These are phyloP conservation scores for Morpho helenor DNA, from an alignment of 2,888 invertebrate genomes.

Conservation along the genomic window DNA sequence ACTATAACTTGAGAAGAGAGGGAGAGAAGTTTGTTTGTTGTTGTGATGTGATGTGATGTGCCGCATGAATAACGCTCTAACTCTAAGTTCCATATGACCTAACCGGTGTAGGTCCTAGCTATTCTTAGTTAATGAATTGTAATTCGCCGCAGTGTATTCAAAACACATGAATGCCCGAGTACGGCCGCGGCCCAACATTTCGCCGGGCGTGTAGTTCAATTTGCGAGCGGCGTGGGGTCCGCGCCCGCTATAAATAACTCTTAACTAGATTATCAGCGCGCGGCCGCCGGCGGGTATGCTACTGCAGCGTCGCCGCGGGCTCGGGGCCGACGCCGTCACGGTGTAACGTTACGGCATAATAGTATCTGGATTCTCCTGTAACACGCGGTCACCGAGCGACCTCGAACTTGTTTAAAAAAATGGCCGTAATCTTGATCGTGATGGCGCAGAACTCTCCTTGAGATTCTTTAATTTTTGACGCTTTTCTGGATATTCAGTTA, in stretches of 20 bases:
- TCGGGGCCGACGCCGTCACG: background rate
- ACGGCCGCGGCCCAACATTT: constrained; percentile 3
- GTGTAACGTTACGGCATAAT: background rate
- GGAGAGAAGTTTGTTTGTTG: constrained; percentile 2
- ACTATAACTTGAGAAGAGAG: too few species aligned
- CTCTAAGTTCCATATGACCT: background rate
- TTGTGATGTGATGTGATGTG: background rate
- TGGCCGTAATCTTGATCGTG: too few species aligned
- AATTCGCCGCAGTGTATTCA: background rate
- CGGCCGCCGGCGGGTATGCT: constrained; percentile 29
- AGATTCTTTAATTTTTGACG: too few species aligned
- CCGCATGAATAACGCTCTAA: too few species aligned
- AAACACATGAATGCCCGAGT: background rate
- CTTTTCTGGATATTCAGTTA: too few species aligned
- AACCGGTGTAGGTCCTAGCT: background rate
- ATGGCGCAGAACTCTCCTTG: too few species aligned
- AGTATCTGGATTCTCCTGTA: too few species aligned
- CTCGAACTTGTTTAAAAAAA: too few species aligned
- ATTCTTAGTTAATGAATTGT: too few species aligned
- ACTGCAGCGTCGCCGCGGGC: constrained; percentile 6
- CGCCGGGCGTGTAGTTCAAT: constrained; percentile 19
- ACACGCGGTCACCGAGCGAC: too few species aligned
- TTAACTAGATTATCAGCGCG: constrained; percentile 64
- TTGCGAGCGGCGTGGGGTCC: constrained; percentile 22
- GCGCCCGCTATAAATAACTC: constrained; percentile 54